Evolutionary conservation across 2,797 vertebrate species (phyloP).

Genomic region (Tauraco hartlaubi): DNA sequence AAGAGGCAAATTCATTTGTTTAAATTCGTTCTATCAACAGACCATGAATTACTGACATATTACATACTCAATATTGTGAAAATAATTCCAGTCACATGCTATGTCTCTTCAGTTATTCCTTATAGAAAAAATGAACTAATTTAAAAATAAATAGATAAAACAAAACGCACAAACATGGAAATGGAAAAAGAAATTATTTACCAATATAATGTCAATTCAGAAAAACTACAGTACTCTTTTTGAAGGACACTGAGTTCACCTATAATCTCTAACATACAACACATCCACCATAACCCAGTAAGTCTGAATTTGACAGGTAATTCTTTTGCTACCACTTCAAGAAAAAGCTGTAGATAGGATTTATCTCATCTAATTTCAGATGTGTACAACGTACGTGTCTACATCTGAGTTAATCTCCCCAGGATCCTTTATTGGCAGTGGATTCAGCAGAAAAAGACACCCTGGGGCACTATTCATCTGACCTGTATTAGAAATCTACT

Average conservation of each 20-base stretch:
- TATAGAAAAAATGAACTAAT: neutral
- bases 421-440: neutral
- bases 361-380: conserved; percentile 25
- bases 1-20: conserved; percentile 16
- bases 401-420: neutral
- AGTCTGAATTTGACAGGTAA: neutral
- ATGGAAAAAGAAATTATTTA: neutral
- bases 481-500: neutral
- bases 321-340: neutral
- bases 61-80: neutral
- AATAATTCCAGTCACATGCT: conserved; percentile 9
- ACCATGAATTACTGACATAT: neutral
- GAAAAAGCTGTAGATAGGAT: neutral
- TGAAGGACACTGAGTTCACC: neutral
- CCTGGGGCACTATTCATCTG: neutral
- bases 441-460: neutral
- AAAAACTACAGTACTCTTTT: neutral
- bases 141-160: neutral
- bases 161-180: neutral
- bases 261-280: neutral
- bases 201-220: neutral
- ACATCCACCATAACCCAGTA: neutral
- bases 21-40: conserved; percentile 21
- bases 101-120: neutral
- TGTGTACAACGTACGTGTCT: neutral